These are phyloP conservation scores for Psammodynastes pulverulentus DNA, from an alignment of 2,113 vertebrate genomes.

Conservation along the genomic window DNA sequence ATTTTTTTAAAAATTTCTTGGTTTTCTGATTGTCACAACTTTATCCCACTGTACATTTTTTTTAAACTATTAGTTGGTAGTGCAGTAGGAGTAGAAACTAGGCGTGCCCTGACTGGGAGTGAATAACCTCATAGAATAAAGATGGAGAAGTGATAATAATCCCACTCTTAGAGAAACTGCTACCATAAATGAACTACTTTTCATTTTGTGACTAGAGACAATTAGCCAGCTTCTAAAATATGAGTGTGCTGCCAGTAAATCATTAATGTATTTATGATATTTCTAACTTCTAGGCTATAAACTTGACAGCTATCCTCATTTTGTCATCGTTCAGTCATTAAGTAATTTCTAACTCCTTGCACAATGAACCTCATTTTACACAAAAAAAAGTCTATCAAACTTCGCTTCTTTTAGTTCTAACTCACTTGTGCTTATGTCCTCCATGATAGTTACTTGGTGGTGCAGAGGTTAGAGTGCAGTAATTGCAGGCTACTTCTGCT, in stretches of 20 bases:
- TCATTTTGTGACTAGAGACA: neutral
- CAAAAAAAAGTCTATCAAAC: neutral
- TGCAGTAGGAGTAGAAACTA: neutral
- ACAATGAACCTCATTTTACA: neutral
- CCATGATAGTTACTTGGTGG: neutral
- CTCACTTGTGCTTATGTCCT: neutral
- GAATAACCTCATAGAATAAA: neutral
- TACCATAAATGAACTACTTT: neutral
- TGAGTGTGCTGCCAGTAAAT: neutral
- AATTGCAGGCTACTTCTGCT: too few species aligned
- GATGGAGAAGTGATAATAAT: neutral
- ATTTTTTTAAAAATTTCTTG: too few species aligned
- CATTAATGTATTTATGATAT: neutral
- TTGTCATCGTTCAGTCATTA: neutral
- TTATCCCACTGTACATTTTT: neutral
- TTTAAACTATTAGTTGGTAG: neutral
- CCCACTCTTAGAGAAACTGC: neutral
- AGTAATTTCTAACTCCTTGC: neutral
- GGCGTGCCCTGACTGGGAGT: neutral
- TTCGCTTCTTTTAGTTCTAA: neutral
- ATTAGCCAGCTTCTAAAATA: neutral
- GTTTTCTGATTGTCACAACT: neutral
- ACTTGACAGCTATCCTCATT: neutral
- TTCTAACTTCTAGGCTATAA: neutral
- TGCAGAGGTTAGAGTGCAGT: too few species aligned